Percentiles rank a stretch among this genome's conserved stretches.
These are phyloP conservation scores for Eugnorisma glareosa DNA, from an alignment of 2,888 invertebrate genomes.

Conservation along the genomic window DNA sequence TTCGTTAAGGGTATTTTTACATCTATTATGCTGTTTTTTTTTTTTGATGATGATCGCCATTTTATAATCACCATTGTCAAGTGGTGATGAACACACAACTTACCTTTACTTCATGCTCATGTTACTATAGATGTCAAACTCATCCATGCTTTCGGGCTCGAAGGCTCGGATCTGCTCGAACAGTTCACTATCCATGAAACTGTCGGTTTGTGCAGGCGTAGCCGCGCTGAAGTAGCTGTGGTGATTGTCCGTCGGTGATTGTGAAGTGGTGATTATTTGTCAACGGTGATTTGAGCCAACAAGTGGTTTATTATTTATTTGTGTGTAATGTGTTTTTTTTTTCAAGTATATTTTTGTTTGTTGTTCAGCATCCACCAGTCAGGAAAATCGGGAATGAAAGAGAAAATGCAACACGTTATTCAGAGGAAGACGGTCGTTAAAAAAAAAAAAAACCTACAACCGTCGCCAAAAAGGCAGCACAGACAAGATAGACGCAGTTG, in stretches of 20 bases:
- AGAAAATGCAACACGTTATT: constrained; percentile 90
- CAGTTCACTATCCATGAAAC: constrained; percentile 86
- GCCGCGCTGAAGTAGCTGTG: constrained; percentile 85
- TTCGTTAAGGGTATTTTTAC: no score
- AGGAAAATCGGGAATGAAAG: constrained; percentile 86
- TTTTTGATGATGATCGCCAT: no score
- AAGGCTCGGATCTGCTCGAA: constrained; percentile 86
- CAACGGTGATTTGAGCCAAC: constrained; percentile 10
- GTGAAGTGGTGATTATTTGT: constrained; percentile 31
- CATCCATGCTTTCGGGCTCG: constrained; percentile 84
- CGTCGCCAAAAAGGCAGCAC: constrained; percentile 89
- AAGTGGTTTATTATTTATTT: not conserved
- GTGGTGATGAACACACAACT: constrained; percentile 43
- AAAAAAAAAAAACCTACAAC: constrained; percentile 67
- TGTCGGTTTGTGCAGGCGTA: constrained; percentile 83
- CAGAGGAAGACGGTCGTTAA: constrained; percentile 80
- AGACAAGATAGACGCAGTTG: constrained; percentile 82
- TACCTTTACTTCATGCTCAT: constrained; percentile 85
- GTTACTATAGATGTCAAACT: constrained; percentile 83
- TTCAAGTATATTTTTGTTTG: constrained; percentile 27
- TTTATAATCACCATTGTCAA: no score
- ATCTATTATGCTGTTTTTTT: no score
- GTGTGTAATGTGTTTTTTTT: not conserved
- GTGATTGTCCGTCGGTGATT: constrained; percentile 15
- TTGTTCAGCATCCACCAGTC: constrained; percentile 65